Evolutionary conservation across 2,888 invertebrate genomes (phyloP).

Genomic region (Subacronicta megacephala): DNA sequence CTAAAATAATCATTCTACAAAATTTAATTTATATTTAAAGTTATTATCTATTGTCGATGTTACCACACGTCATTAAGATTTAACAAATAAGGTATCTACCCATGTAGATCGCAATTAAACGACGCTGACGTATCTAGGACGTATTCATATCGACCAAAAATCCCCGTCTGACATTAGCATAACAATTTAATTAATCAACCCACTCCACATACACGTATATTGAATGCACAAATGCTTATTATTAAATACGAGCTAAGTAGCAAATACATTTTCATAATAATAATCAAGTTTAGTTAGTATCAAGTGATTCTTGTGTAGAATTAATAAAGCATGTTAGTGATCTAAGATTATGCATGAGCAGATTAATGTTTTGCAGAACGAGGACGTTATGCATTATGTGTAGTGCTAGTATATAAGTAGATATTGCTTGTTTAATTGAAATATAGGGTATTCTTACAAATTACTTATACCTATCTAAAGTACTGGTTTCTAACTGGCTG

Average conservation of each 20-base stretch:
- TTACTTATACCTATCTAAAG: too few relatives aligned
- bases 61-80: background rate
- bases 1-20: too few relatives aligned
- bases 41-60: too few relatives aligned
- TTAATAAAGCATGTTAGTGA: slow-evolving; percentile 33
- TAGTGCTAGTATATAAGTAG: too few relatives aligned
- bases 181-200: slow-evolving; percentile 85
- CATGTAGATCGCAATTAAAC: slow-evolving; percentile 8
- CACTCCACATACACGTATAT: slow-evolving; percentile 51
- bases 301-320: slow-evolving; percentile 15
- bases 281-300: too few relatives aligned
- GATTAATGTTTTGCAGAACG: slow-evolving; percentile 43
- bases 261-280: too few relatives aligned
- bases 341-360: slow-evolving; percentile 45
- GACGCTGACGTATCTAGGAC: slow-evolving; percentile 45
- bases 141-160: slow-evolving; percentile 75
- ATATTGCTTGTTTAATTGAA: slow-evolving; percentile 7
- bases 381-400: slow-evolving; percentile 39
- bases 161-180: slow-evolving; percentile 78
- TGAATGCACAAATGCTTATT: too few relatives aligned
- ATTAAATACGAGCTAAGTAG: too few relatives aligned
- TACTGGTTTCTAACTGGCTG: too few relatives aligned
- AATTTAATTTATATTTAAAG: too few relatives aligned
- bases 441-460: too few relatives aligned
- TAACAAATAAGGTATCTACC: slow-evolving; percentile 28